phyloP scores from a whole-genome alignment of 2,888 invertebrate genomes.

The Watsonalla binaria region DNA sequence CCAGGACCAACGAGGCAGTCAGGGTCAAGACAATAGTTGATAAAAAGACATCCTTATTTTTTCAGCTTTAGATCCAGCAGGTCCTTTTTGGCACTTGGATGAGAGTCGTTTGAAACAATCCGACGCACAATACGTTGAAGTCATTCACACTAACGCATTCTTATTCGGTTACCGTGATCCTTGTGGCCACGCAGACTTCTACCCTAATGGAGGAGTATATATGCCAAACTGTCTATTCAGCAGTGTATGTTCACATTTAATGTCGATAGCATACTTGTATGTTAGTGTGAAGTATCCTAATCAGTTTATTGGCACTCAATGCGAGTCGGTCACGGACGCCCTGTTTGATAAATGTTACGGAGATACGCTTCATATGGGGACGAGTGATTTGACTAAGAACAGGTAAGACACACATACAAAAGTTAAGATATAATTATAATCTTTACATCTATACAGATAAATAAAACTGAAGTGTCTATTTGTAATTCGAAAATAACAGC shows the following conservation, averaged over 20 bases:
- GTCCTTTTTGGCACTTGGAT: constrained; percentile 48
- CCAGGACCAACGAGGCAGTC: too few species aligned
- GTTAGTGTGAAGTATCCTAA: not conserved
- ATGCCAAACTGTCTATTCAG: constrained; percentile 55
- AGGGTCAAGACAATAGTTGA: not conserved
- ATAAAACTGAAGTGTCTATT: too few species aligned
- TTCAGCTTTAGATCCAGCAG: constrained; percentile 62
- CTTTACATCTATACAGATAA: too few species aligned
- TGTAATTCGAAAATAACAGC: too few species aligned
- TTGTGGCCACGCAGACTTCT: constrained; percentile 56
- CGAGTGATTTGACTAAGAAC: not conserved
- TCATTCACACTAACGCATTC: constrained; percentile 57
- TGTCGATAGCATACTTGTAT: constrained; percentile 12
- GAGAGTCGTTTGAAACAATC: constrained; percentile 31
- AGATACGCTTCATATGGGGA: constrained; percentile 1
- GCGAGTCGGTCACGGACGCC: not conserved
- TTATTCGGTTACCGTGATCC: constrained; percentile 39
- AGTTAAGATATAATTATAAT: too few species aligned
- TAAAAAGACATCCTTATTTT: not conserved
- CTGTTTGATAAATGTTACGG: not conserved
- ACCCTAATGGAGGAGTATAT: constrained; percentile 48
- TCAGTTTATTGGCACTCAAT: not conserved
- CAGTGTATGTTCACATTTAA: constrained; percentile 48
- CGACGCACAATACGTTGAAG: constrained; percentile 59
- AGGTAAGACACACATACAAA: not conserved